phyloP scores from a whole-genome alignment of 2,113 vertebrate species.

The Crotalus horridus region DNA sequence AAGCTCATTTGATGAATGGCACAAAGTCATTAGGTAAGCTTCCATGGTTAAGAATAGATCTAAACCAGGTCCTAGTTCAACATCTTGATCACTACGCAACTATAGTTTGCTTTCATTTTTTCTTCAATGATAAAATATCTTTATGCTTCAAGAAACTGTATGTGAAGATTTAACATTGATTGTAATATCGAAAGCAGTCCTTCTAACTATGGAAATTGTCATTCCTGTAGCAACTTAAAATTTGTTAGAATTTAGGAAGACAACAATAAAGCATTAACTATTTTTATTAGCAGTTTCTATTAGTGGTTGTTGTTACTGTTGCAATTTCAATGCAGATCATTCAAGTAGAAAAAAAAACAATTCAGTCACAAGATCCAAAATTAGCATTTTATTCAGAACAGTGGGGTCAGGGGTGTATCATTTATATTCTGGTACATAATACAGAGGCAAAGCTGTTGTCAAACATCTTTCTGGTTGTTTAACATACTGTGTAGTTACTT shows the following conservation, averaged over 20 bases:
- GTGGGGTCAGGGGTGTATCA: constrained; percentile 95
- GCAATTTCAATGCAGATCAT: constrained; percentile 39
- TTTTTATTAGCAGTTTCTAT: constrained; percentile 7
- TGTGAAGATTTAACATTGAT: not conserved
- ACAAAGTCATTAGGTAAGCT: not conserved
- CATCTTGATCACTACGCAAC: not conserved
- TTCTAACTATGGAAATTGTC: not conserved
- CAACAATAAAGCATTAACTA: not conserved
- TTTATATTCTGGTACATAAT: constrained; percentile 93
- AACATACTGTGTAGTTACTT: constrained; percentile 73
- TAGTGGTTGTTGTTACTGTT: not conserved
- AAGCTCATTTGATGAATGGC: not conserved
- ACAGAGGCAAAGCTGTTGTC: constrained; percentile 91
- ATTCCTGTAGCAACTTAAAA: not conserved
- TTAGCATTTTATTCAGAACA: constrained; percentile 99
- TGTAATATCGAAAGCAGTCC: not conserved
- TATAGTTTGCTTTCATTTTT: not conserved
- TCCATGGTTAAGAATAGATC: not conserved
- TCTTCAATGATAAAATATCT: not conserved
- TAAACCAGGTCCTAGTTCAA: not conserved
- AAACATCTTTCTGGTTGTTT: constrained; percentile 84
- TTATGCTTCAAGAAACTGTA: not conserved
- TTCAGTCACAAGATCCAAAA: constrained; percentile 92
- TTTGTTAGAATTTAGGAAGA: not conserved
- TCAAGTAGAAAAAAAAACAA: constrained; percentile 63